Percentiles rank a stretch among this genome's conserved stretches.
Conservation (phyloP, 2,797 vertebrate species). For the Staurois parvus region DNA sequence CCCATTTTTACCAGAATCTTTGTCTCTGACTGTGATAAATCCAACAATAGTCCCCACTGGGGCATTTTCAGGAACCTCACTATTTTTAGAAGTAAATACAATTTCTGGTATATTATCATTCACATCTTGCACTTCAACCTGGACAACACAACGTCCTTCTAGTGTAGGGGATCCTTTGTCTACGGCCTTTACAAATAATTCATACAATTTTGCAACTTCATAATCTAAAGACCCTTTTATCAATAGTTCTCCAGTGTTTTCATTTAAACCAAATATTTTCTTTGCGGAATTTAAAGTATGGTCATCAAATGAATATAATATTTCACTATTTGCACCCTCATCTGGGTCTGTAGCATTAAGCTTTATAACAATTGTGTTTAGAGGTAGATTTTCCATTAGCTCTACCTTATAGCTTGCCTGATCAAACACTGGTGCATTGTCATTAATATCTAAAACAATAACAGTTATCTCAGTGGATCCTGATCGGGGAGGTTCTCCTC, state of each 20-base stretch:
- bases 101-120: slow-evolving; percentile 94
- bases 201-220: slow-evolving; percentile 35
- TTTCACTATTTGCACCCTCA: slow-evolving; percentile 33
- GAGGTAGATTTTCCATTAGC: slow-evolving; percentile 32
- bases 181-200: slow-evolving; percentile 29
- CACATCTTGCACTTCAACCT: slow-evolving; percentile 86
- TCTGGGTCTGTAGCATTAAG: slow-evolving; percentile 49
- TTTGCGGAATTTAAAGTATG: slow-evolving; percentile 34
- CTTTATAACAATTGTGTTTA: neutral
- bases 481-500: slow-evolving; percentile 42
- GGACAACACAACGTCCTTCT: slow-evolving; percentile 91
- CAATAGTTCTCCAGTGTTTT: slow-evolving; percentile 15
- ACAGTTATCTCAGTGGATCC: slow-evolving; percentile 31
- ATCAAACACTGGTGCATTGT: slow-evolving; percentile 37
- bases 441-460: slow-evolving; percentile 38
- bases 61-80: slow-evolving; percentile 85
- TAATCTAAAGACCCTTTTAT: slow-evolving; percentile 28
- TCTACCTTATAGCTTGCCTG: slow-evolving; percentile 14
- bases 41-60: slow-evolving; percentile 86
- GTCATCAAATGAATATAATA: slow-evolving; percentile 41
- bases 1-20: neutral
- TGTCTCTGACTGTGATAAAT: slow-evolving; percentile 80
- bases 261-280: slow-evolving; percentile 23
- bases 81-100: slow-evolving; percentile 84
- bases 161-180: slow-evolving; percentile 80